A percentile compares a stretch with the other conserved stretches of the same genome.
Conservation (phyloP, 2,888 invertebrate species). For the Drosophila sordidula region DNA sequence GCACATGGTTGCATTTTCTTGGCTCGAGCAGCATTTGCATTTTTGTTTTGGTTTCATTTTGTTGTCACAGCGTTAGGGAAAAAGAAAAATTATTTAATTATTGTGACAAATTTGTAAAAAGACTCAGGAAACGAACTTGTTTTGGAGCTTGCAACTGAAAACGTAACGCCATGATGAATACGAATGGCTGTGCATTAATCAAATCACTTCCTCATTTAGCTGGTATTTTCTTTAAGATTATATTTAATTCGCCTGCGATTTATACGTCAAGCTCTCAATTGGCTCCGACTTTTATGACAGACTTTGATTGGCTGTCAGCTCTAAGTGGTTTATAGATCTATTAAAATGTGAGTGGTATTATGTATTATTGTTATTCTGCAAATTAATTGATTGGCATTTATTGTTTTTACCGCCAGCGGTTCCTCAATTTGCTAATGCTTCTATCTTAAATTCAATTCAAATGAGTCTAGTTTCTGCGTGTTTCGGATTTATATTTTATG, state of each 20-base stretch:
- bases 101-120: constrained; percentile 65
- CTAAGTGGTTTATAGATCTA: constrained; percentile 31
- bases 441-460: constrained; percentile 1
- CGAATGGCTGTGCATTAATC: constrained; percentile 52
- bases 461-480: background rate
- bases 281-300: constrained; percentile 34
- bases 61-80: constrained; percentile 25
- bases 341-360: constrained; percentile 27
- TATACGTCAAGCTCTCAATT: constrained; percentile 24
- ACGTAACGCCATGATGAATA: background rate
- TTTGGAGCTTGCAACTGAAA: constrained; percentile 16
- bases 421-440: constrained; percentile 14
- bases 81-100: constrained; percentile 65
- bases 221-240: constrained; percentile 28
- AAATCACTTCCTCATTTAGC: constrained; percentile 59
- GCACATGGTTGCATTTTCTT: constrained; percentile 71
- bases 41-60: constrained; percentile 40
- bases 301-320: constrained; percentile 19
- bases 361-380: constrained; percentile 16
- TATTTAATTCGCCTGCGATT: constrained; percentile 54
- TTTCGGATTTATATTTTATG: constrained; percentile 1
- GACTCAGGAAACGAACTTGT: constrained; percentile 76
- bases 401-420: constrained; percentile 1
- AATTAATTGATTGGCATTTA: constrained; percentile 31
- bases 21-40: constrained; percentile 65